Conservation (phyloP, 1,140 invertebrate genomes). For the Mycetomoellerius zeteki region DNA sequence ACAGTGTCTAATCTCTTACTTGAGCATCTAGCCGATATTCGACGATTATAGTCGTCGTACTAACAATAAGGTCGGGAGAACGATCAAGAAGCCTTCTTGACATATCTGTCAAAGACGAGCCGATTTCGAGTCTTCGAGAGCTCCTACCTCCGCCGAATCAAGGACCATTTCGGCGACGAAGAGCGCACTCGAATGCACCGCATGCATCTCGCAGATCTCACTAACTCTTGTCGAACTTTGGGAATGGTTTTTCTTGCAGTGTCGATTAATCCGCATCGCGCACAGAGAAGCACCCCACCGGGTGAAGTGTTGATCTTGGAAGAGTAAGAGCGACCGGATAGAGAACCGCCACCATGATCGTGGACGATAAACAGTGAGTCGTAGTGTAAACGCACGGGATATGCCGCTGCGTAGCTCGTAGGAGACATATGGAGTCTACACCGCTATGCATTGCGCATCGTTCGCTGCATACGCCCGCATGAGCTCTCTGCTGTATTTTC, state of each 20-base stretch:
- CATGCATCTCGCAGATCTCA: conserved; percentile 22
- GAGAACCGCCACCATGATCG: conserved; percentile 83
- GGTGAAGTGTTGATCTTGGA: conserved; percentile 58
- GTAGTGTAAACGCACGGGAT: conserved; percentile 62
- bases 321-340: conserved; percentile 76
- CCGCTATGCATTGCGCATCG: conserved; percentile 11
- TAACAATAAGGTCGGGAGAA: not conserved
- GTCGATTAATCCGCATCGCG: conserved; percentile 75
- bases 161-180: conserved; percentile 8
- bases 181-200: conserved; percentile 8
- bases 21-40: no score
- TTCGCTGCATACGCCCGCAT: conserved; percentile 8
- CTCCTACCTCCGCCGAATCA: not conserved
- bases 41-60: no score
- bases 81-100: not conserved
- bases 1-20: no score
- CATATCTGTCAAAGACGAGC: conserved; percentile 4
- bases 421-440: conserved; percentile 31
- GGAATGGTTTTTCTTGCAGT: conserved; percentile 84
- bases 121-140: conserved; percentile 35
- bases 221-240: conserved; percentile 66
- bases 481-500: conserved; percentile 15
- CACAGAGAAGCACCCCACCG: conserved; percentile 49
- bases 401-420: conserved; percentile 37
- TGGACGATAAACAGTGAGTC: conserved; percentile 87